Conservation (phyloP, 2,888 invertebrate species). For the Athalia cordata region DNA sequence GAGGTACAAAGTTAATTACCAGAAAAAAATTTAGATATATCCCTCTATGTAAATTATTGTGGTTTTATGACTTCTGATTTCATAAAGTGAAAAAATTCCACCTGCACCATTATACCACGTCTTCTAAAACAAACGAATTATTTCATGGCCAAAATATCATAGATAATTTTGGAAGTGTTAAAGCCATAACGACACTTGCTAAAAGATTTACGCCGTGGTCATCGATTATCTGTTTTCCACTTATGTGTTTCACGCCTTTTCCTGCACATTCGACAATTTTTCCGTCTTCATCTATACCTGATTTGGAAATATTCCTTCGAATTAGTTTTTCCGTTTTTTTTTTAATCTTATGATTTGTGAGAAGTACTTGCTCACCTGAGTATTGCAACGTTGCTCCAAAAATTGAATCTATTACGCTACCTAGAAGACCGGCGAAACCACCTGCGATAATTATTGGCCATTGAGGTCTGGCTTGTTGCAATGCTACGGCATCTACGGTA, state of each 20-base stretch:
- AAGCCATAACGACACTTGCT: constrained; percentile 84
- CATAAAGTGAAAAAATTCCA: too few relatives aligned
- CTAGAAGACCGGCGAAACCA: constrained; percentile 84
- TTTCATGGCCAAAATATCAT: constrained; percentile 76
- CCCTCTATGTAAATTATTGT: too few relatives aligned
- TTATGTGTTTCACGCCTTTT: constrained; percentile 82
- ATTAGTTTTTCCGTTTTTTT: background rate
- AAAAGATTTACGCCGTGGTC: constrained; percentile 93
- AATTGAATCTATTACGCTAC: constrained; percentile 88
- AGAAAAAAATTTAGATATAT: too few relatives aligned
- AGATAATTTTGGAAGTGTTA: constrained; percentile 82
- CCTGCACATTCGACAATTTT: constrained; percentile 84
- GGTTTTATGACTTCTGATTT: too few relatives aligned
- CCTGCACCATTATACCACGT: background rate
- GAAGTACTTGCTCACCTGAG: constrained; percentile 78
- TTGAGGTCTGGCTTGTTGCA: constrained; percentile 81
- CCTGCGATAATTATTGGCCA: constrained; percentile 87
- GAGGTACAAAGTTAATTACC: too few relatives aligned
- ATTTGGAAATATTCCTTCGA: constrained; percentile 59
- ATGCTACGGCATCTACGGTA: constrained; percentile 77
- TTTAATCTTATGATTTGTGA: background rate
- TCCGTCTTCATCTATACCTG: constrained; percentile 82
- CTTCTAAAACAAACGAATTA: background rate
- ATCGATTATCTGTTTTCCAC: constrained; percentile 85
- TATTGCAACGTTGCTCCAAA: constrained; percentile 91